Evolutionary conservation across 2,888 invertebrate genomes (phyloP).

Genomic region (Tineola bisselliella): DNA sequence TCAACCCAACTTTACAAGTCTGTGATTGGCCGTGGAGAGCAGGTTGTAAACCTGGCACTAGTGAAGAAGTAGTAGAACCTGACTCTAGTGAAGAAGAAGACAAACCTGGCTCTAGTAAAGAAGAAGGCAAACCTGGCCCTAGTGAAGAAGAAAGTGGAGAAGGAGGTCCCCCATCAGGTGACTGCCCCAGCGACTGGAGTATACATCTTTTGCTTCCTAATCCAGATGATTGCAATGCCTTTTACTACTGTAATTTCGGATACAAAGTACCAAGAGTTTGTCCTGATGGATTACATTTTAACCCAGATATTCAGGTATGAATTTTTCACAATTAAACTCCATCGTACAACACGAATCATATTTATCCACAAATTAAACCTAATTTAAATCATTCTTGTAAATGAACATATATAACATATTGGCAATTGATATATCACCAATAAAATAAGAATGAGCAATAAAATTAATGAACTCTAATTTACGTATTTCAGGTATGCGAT

Average conservation of each 20-base stretch:
- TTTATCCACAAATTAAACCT: too few relatives aligned
- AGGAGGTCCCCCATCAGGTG: conserved; percentile 22
- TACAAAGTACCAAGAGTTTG: conserved; percentile 26
- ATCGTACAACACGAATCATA: too few relatives aligned
- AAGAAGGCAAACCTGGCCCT: neutral
- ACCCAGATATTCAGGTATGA: conserved; percentile 29
- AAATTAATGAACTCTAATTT: neutral
- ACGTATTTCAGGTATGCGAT: conserved; percentile 24
- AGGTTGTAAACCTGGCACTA: conserved; percentile 23
- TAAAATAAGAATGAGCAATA: neutral
- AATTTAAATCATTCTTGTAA: too few relatives aligned
- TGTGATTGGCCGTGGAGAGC: conserved; percentile 29
- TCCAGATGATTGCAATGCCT: conserved; percentile 29
- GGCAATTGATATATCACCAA: neutral
- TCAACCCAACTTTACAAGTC: conserved; percentile 15
- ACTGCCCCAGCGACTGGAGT: conserved; percentile 28
- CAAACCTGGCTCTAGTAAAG: neutral
- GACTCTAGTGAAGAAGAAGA: neutral
- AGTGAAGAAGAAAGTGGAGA: neutral
- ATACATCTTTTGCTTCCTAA: conserved; percentile 31
- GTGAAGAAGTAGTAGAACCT: too few relatives aligned
- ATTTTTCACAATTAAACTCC: neutral
- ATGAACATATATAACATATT: too few relatives aligned
- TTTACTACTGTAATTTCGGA: conserved; percentile 35
- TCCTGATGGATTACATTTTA: conserved; percentile 29